phyloP scores from a whole-genome alignment of 1,140 invertebrate genomes.

The Anadara kagoshimensis region DNA sequence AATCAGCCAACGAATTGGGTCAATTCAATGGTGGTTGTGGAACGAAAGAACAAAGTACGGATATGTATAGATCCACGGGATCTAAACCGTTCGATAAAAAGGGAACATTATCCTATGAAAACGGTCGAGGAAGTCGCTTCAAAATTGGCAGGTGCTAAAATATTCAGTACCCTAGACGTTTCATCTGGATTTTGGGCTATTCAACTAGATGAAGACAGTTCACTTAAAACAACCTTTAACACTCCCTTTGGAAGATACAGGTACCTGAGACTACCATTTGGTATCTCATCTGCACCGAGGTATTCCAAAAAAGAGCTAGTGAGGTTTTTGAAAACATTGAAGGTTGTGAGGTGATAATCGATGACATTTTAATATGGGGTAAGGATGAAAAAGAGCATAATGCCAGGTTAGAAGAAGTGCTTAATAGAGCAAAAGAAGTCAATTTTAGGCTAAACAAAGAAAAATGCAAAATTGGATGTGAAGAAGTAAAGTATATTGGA shows the following conservation, averaged over 20 bases:
- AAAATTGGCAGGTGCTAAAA: constrained; percentile 35
- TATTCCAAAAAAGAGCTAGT: constrained; percentile 29
- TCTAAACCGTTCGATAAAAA: constrained; percentile 36
- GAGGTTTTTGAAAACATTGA: constrained; percentile 12
- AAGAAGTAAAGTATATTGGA: constrained; percentile 41
- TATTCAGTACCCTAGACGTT: constrained; percentile 57
- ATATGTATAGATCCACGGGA: constrained; percentile 37
- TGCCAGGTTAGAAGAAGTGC: constrained; percentile 50
- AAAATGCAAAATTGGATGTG: constrained; percentile 39
- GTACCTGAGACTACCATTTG: constrained; percentile 34
- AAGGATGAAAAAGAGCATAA: constrained; percentile 40
- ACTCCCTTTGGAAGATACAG: constrained; percentile 58
- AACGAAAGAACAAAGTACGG: constrained; percentile 65
- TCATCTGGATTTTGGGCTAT: constrained; percentile 64
- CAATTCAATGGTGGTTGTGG: constrained; percentile 71
- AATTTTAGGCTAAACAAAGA: constrained; percentile 40
- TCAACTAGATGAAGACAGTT: constrained; percentile 49
- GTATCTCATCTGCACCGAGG: constrained; percentile 13
- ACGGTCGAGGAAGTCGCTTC: constrained; percentile 31
- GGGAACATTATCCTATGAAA: constrained; percentile 27
- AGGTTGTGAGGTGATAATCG: constrained; percentile 53
- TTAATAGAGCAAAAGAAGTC: constrained; percentile 63
- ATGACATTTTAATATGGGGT: constrained; percentile 61
- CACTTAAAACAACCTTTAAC: constrained; percentile 57
- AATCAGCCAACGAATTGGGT: constrained; percentile 74